These are phyloP conservation scores for Drosophila greeni DNA, from an alignment of 2,888 invertebrate genomes.

Conservation along the genomic window DNA sequence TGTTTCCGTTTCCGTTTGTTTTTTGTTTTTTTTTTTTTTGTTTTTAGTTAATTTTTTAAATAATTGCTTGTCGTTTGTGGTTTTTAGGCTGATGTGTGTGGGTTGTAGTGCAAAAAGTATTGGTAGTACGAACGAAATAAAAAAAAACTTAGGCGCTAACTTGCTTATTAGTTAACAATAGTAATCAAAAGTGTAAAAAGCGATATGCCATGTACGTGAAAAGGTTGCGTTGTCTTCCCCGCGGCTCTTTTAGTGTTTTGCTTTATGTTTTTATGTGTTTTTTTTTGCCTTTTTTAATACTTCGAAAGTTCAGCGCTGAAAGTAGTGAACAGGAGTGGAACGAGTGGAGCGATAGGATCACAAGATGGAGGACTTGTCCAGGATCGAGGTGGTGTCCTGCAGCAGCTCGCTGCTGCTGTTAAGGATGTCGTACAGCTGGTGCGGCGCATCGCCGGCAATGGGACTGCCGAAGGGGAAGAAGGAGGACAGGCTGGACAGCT, in stretches of 20 bases:
- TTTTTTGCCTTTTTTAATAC: slow-evolving; percentile 57
- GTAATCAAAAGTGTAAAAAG: slow-evolving; percentile 59
- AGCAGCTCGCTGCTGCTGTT: slow-evolving; percentile 77
- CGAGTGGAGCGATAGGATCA: slow-evolving; percentile 46
- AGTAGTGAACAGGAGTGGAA: slow-evolving; percentile 31
- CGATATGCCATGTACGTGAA: slow-evolving; percentile 48
- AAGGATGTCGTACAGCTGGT: slow-evolving; percentile 77
- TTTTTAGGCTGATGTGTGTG: slow-evolving; percentile 6
- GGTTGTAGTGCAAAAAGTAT: slow-evolving; percentile 7
- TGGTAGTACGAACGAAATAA: slow-evolving; percentile 41
- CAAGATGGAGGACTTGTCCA: slow-evolving; percentile 78
- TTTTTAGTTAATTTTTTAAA: slow-evolving; percentile 1
- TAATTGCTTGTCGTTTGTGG: slow-evolving; percentile 32
- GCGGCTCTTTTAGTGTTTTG: background rate
- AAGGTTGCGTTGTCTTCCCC: slow-evolving; percentile 6
- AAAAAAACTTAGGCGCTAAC: slow-evolving; percentile 50
- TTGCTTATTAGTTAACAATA: slow-evolving; percentile 69
- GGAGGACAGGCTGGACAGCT: slow-evolving; percentile 77
- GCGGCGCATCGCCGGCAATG: slow-evolving; percentile 74
- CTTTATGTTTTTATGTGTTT: slow-evolving; percentile 30
- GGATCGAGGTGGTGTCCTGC: slow-evolving; percentile 77
- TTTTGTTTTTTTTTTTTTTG: background rate
- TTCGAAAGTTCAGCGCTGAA: slow-evolving; percentile 63
- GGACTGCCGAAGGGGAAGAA: slow-evolving; percentile 78
- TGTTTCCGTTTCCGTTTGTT: slow-evolving; percentile 10